Evolutionary conservation across 1,140 invertebrate genomes (phyloP), one percentile per base, ranked within the genome.

Genomic region (Penaeus chinensis): DNA sequence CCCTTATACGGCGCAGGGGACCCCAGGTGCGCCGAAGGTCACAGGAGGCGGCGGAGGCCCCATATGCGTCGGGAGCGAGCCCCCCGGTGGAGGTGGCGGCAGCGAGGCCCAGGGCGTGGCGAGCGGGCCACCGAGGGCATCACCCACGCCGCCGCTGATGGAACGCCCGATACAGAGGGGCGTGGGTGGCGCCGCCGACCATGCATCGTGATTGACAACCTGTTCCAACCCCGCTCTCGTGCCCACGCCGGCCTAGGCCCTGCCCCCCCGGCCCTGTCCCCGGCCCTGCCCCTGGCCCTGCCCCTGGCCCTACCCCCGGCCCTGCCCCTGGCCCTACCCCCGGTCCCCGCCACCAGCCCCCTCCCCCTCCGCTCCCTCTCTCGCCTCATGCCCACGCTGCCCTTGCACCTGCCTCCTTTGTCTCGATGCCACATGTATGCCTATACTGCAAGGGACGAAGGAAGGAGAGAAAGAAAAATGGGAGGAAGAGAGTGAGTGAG

Each of bases 151-250:
- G 60, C 22, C 10, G 19, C 62, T 82, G 81, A 82, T 82, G 81
- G 81, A 20, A 22, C 81, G 69, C 81, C 81, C 69, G 81, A 82
- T 82, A 82, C n/a, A 69, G 81, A 19, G 37, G 63, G 63, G 37
- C 60, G 81, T 82, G 81, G 81, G 81, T 65, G 81, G 81, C 81
- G 22, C 32, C 74, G 27, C 74, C 47, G 20, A n/a, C n/a, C 63
- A 18, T 42, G 24, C n/a, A 27, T 18, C 54, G 54, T 81, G 79
- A 81, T 82, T 82, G 63, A 66, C 81, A 82, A 82, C 81, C 81
- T 82, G n/a, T 82, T 66, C 81, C 81, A 66, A 65, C 81, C 61
- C 79, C 61, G 10, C 81, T 81, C 37, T 66, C 20, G 32, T 37
- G 62, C 81, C 62, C 42, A 61, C 16, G 42, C 80, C 80, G 37